Conservation (phyloP, 2,888 invertebrate genomes). For the Anoplius nigerrimus region DNA sequence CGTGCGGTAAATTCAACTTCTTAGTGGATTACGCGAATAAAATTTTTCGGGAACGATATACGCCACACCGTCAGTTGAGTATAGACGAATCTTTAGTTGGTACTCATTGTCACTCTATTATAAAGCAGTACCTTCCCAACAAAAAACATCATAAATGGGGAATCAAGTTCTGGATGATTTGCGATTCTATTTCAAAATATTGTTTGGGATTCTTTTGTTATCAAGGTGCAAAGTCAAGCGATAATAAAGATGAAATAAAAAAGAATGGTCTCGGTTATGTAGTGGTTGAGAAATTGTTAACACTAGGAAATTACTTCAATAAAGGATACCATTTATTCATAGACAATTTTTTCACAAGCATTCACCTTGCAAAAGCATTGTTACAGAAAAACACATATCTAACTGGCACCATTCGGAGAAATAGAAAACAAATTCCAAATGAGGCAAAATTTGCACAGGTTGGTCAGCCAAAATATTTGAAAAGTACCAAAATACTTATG, state of each 20-base stretch:
- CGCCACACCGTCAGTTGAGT: conserved; percentile 38
- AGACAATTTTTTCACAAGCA: no score
- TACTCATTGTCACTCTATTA: no score
- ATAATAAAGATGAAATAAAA: conserved; percentile 1
- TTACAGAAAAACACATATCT: no score
- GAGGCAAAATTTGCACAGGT: conserved; percentile 11
- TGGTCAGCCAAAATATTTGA: conserved; percentile 41
- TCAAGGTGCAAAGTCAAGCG: conserved; percentile 38
- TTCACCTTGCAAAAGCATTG: no score
- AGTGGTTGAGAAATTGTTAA: conserved; percentile 23
- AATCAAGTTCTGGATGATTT: conserved; percentile 53
- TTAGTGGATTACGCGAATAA: conserved; percentile 48
- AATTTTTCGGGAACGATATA: conserved; percentile 44
- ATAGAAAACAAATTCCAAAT: conserved; percentile 15
- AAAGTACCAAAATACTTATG: conserved; percentile 35
- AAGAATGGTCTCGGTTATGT: conserved; percentile 12
- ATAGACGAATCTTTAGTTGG: conserved; percentile 54
- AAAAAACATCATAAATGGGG: conserved; percentile 33
- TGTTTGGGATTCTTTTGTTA: no score
- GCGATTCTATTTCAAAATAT: no score
- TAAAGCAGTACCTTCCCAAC: no score
- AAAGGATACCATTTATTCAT: conserved; percentile 24
- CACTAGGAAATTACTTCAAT: conserved; percentile 19
- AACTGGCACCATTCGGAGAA: conserved; percentile 21
- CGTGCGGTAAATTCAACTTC: no score